phyloP scores from a whole-genome alignment of 2,888 invertebrate genomes.

The Aethes cnicana region DNA sequence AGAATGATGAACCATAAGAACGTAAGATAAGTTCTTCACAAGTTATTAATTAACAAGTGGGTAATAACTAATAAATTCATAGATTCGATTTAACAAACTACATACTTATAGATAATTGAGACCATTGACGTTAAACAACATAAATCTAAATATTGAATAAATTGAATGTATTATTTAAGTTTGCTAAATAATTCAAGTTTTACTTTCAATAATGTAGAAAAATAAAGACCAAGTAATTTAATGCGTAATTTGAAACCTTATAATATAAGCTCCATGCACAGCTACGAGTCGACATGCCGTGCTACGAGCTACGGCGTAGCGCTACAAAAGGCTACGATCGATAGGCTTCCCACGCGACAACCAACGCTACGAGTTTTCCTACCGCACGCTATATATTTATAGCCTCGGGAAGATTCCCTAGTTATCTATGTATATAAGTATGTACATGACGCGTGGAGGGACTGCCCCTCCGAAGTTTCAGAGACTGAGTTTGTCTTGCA shows the following conservation, averaged over 20 bases:
- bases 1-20: no score
- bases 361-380: conserved; percentile 64
- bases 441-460: conserved; percentile 18
- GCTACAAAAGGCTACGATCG: conserved; percentile 66
- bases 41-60: no score
- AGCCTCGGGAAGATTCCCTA: conserved; percentile 32
- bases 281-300: conserved; percentile 55
- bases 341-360: conserved; percentile 73
- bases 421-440: conserved; percentile 13
- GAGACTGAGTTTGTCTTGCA: conserved; percentile 12
- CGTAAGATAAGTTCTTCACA: no score
- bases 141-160: no score
- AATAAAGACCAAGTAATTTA: no score
- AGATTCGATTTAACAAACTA: no score
- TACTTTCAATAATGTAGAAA: no score
- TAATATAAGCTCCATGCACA: conserved; percentile 46
- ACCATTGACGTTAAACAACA: no score
- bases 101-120: no score
- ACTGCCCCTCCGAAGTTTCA: conserved; percentile 18
- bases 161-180: no score
- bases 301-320: conserved; percentile 61
- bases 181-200: no score
- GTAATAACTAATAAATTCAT: no score
- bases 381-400: conserved; percentile 44
- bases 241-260: background rate